Evolutionary conservation across 2,113 vertebrate genomes (phyloP), one percentile per base, ranked within the genome.

Genomic region (Sarotherodon lohbergeri): DNA sequence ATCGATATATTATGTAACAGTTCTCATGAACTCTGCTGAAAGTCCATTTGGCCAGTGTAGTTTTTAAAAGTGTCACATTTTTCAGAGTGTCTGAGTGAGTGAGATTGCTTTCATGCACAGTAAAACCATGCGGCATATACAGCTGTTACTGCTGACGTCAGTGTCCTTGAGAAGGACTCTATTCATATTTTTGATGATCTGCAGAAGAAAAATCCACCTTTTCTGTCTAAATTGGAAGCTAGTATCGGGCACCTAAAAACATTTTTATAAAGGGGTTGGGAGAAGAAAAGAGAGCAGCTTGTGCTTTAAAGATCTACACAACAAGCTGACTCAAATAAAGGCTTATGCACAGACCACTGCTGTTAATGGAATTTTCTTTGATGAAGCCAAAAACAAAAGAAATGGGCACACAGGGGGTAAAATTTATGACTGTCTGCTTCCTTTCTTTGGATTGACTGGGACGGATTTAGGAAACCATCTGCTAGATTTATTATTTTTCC

Each of bases 281-380:
- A 43, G 4, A 78, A 39, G 3, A 68, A 14, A 27, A 9, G 5
- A 48, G 2, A 27, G 7, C 11, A 68, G 34, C 79, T 50, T 27
- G 27, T 87, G 52, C 82, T 85, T 73, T 41, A 48, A 52, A 84
- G 27, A 78, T 63, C 52, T 41, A n/a, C 11, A 81, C 22, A 83
- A 66, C 12, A 68, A 13, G 13, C 22, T 78, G 34, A 32, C 36
- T 12, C 68, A 92, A 85, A 68, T 39, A 4, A 71, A 71, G 63
- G 48, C 50, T 86, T 56, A 14, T 27, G 5, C 46, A 11, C 6
- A 39, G 27, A 13, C 54, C 3, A 73, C 86, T 87, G 32, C 1
- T 76, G 55, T 50, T 90, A 90, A 93, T 92, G 57, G 56, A 71
- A 41, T 90, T 91, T 86, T 76, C 68, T 89, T 52, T 85, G 66